Percentiles rank a stretch among this genome's conserved stretches.
phyloP scores from a whole-genome alignment of 2,113 vertebrate genomes.

The Tringa solitaria region DNA sequence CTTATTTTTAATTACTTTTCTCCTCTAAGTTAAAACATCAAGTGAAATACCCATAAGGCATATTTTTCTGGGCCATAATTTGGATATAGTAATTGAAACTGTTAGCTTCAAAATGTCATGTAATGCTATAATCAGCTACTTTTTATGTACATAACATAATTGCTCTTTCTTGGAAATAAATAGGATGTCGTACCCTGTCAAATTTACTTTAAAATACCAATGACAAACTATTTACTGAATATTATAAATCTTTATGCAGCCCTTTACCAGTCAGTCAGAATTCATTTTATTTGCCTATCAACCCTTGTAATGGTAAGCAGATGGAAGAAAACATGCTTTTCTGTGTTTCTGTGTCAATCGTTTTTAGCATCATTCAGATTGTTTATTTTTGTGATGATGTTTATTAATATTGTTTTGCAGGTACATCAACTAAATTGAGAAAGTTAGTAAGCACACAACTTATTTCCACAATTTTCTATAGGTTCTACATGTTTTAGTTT shows the following conservation, averaged over 20 bases:
- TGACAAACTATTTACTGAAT: slow-evolving; percentile 20
- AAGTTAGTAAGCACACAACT: not conserved
- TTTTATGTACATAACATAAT: slow-evolving; percentile 26
- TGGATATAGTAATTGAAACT: slow-evolving; percentile 28
- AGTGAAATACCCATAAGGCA: slow-evolving; percentile 13
- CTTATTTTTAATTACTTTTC: slow-evolving; percentile 32
- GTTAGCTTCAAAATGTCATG: slow-evolving; percentile 48
- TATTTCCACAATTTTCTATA: not conserved
- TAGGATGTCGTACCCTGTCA: not conserved
- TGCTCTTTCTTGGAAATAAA: slow-evolving; percentile 38
- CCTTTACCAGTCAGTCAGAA: slow-evolving; percentile 3
- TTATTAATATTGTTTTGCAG: slow-evolving; percentile 29
- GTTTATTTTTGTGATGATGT: not conserved
- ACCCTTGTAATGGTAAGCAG: not conserved
- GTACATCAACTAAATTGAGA: not conserved
- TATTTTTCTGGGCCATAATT: slow-evolving; percentile 28
- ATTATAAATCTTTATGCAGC: slow-evolving; percentile 17
- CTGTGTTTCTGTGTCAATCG: not conserved
- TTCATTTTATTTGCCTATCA: slow-evolving; percentile 44
- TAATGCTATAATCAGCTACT: slow-evolving; percentile 22
- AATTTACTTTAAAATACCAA: slow-evolving; percentile 29
- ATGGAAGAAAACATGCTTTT: not conserved
- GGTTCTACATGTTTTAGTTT: not conserved
- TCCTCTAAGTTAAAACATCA: not conserved
- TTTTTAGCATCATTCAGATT: not conserved